These are phyloP conservation scores for Euphydryas editha DNA, from an alignment of 2,888 invertebrate species.

Conservation along the genomic window DNA sequence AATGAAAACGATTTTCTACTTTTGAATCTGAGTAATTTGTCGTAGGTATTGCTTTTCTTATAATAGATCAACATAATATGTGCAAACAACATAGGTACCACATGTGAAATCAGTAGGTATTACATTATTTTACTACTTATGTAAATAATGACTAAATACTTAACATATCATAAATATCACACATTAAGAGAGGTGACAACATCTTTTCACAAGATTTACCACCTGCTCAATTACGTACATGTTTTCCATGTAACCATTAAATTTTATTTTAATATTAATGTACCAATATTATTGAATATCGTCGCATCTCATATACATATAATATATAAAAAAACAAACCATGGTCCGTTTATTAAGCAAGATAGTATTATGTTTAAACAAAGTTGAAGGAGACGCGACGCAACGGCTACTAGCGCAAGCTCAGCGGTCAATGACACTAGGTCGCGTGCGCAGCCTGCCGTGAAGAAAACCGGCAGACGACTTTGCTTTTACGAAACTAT, in stretches of 20 bases:
- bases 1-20: too few species aligned
- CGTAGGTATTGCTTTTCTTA: too few species aligned
- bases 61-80: too few species aligned
- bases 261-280: background rate
- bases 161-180: too few species aligned
- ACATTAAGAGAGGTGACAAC: too few species aligned
- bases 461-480: constrained; percentile 31
- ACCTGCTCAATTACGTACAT: background rate
- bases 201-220: too few species aligned
- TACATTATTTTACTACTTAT: too few species aligned
- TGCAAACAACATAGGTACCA: too few species aligned
- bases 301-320: background rate
- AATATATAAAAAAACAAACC: constrained; percentile 3
- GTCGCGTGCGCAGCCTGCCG: constrained; percentile 67
- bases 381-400: constrained; percentile 53
- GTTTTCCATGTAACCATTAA: background rate
- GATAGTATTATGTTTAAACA: constrained; percentile 34
- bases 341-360: constrained; percentile 10
- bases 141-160: too few species aligned
- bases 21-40: too few species aligned
- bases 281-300: background rate
- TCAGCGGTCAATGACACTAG: constrained; percentile 73
- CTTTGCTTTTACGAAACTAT: background rate
- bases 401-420: constrained; percentile 52
- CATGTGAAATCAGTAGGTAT: too few species aligned